Conservation (phyloP, 1,140 invertebrate genomes). For the Heliconius hewitsoni region DNA sequence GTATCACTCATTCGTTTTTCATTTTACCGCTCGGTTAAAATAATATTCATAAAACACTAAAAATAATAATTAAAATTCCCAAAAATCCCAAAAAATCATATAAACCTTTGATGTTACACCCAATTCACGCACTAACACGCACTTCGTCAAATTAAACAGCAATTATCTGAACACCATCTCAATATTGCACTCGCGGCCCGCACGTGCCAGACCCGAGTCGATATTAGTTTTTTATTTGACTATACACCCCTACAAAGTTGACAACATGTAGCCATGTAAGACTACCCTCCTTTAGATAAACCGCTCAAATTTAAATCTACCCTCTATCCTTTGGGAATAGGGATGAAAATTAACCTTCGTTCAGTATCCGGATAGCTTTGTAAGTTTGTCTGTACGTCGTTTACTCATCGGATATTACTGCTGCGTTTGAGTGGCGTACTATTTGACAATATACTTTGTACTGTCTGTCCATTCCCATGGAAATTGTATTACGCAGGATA, state of each 20-base stretch:
- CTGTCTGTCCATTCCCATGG: conserved; percentile 61
- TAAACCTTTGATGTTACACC: conserved; percentile 19
- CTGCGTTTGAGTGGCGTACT: conserved; percentile 58
- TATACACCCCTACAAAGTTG: conserved; percentile 68
- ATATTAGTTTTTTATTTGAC: conserved; percentile 79
- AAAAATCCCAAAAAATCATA: background rate
- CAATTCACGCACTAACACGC: conserved; percentile 34
- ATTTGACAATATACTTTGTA: conserved; percentile 67
- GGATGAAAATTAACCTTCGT: background rate
- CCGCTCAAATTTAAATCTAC: background rate
- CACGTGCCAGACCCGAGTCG: conserved; percentile 58
- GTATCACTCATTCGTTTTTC: too few relatives aligned
- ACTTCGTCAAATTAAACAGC: conserved; percentile 63
- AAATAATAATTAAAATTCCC: too few relatives aligned
- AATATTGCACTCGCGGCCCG: conserved; percentile 52
- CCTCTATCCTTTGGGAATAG: conserved; percentile 18
- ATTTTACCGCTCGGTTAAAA: too few relatives aligned
- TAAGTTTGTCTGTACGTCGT: conserved; percentile 50
- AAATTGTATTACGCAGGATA: conserved; percentile 58
- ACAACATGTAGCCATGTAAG: conserved; percentile 67
- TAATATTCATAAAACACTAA: too few relatives aligned
- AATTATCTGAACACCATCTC: conserved; percentile 73
- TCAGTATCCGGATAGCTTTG: conserved; percentile 30
- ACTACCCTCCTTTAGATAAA: conserved; percentile 13
- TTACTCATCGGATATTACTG: conserved; percentile 73